Percentiles rank a stretch among this genome's conserved stretches.
phyloP scores from a whole-genome alignment of 2,888 invertebrate species.

The Frankliniella fusca region DNA sequence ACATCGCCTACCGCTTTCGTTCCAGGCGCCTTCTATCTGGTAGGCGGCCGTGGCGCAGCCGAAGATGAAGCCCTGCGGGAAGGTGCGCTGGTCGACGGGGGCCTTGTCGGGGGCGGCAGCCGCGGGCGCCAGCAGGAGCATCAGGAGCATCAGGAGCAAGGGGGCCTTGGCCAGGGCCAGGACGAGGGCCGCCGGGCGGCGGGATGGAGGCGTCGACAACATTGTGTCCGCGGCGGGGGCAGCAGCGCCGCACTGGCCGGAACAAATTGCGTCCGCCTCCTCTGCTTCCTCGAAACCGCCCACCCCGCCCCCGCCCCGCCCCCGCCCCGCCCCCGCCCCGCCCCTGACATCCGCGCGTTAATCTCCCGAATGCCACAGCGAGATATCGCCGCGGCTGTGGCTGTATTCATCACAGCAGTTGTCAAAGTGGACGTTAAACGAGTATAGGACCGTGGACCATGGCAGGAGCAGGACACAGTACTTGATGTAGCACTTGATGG shows the following conservation, averaged over 20 bases:
- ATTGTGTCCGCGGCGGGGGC: not conserved
- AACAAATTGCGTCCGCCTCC: not conserved
- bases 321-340: not conserved
- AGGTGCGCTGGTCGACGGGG: constrained; percentile 39
- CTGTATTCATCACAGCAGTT: too few species aligned
- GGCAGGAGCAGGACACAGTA: too few species aligned
- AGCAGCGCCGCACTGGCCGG: not conserved
- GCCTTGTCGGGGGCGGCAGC: not conserved
- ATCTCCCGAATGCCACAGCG: too few species aligned
- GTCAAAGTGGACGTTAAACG: too few species aligned
- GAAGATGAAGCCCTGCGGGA: constrained; percentile 57
- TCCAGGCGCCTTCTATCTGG: constrained; percentile 54
- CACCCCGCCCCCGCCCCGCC: not conserved
- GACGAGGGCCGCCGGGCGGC: not conserved
- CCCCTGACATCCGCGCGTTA: too few species aligned
- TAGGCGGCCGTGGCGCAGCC: constrained; percentile 59
- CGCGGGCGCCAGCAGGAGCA: not conserved
- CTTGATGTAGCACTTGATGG: too few species aligned
- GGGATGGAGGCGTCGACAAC: not conserved
- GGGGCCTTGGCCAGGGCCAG: not conserved
- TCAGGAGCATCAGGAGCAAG: not conserved
- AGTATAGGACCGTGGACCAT: too few species aligned
- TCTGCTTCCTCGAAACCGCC: not conserved
- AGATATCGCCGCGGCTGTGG: too few species aligned
- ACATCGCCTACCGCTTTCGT: constrained; percentile 47